phyloP scores from a whole-genome alignment of 2,113 vertebrate species.

The Chionis minor region DNA sequence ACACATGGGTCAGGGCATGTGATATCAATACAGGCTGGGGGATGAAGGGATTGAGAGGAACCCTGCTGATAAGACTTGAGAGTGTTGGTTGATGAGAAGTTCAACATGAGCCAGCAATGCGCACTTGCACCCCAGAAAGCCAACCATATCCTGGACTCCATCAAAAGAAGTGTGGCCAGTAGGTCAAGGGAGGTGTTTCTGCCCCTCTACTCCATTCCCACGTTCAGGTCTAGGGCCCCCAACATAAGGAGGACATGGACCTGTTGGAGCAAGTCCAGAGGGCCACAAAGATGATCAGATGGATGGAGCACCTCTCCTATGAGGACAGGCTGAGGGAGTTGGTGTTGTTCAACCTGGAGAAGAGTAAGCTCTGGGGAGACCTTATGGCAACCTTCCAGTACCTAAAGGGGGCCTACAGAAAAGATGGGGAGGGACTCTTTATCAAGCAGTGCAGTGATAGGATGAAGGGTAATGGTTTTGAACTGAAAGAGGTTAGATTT shows the following conservation, averaged over 20 bases:
- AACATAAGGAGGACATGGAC: not conserved
- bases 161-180: not conserved
- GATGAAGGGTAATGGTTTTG: not conserved
- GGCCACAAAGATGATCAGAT: not conserved
- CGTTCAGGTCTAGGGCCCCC: not conserved
- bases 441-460: not conserved
- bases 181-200: not conserved
- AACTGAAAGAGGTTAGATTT: not conserved
- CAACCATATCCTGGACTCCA: not conserved
- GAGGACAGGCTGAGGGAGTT: not conserved
- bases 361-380: not conserved
- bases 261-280: not conserved
- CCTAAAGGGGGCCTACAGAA: not conserved
- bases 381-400: not conserved
- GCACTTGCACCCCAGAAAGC: not conserved
- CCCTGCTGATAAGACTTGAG: too few relatives aligned
- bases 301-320: not conserved
- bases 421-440: not conserved
- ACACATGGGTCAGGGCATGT: too few relatives aligned
- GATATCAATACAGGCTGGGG: too few relatives aligned
- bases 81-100: too few relatives aligned
- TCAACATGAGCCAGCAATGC: not conserved
- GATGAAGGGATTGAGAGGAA: too few relatives aligned
- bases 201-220: too few relatives aligned
- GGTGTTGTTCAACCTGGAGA: not conserved